These are phyloP conservation scores for Papilio glaucus DNA, from an alignment of 1,140 invertebrate species.

Conservation along the genomic window DNA sequence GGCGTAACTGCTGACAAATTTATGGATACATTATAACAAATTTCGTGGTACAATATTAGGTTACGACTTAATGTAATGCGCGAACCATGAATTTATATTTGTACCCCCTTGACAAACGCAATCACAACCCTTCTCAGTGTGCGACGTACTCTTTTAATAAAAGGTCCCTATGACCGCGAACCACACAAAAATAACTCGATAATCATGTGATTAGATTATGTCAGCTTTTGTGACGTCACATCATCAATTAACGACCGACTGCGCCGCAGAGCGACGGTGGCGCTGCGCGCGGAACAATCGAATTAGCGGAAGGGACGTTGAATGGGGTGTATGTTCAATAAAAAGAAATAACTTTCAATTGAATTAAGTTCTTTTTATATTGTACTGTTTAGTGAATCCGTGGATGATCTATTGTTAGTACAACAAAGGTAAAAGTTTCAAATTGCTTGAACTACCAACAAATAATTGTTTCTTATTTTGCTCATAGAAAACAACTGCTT, in stretches of 20 bases:
- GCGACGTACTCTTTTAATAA: conserved; percentile 34
- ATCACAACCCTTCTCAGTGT: conserved; percentile 39
- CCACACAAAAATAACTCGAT: conserved; percentile 59
- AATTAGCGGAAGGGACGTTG: conserved; percentile 26
- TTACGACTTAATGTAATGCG: not conserved
- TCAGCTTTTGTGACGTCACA: conserved; percentile 51
- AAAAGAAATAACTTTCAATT: conserved; percentile 11
- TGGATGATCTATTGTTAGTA: not conserved
- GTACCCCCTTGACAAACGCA: conserved; percentile 31
- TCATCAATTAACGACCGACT: conserved; percentile 47
- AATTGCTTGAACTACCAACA: not conserved
- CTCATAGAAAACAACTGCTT: not conserved
- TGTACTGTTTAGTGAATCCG: not conserved
- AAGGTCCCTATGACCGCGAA: conserved; percentile 45
- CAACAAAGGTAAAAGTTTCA: no score
- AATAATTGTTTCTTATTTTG: not conserved
- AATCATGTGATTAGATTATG: conserved; percentile 55
- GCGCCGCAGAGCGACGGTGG: conserved; percentile 37
- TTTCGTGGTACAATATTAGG: not conserved
- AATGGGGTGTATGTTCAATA: conserved; percentile 30
- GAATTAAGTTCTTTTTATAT: conserved; percentile 21
- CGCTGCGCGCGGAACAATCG: conserved; percentile 36
- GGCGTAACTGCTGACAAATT: no score
- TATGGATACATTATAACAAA: not conserved
- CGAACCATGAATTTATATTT: conserved; percentile 2